These are phyloP conservation scores for Drosophila bifasciata DNA, from an alignment of 1,140 invertebrate genomes.

Conservation along the genomic window DNA sequence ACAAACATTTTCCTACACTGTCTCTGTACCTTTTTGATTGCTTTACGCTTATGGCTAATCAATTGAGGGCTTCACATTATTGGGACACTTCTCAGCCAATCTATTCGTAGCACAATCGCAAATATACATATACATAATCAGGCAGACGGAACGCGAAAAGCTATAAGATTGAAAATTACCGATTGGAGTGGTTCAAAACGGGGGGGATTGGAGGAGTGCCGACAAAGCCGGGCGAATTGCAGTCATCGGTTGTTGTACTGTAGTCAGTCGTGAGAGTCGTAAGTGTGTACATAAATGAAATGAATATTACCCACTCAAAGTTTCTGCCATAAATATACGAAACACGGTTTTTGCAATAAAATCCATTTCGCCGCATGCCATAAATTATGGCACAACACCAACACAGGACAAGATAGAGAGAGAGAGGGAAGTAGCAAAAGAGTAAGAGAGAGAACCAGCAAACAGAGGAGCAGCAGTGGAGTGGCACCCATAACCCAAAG, in stretches of 20 bases:
- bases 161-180: constrained; percentile 44
- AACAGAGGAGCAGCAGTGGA: neutral
- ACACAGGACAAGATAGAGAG: constrained; percentile 5
- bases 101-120: constrained; percentile 11
- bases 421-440: neutral
- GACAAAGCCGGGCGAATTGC: constrained; percentile 6
- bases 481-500: neutral
- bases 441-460: constrained; percentile 16
- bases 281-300: constrained; percentile 76
- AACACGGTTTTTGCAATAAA: constrained; percentile 83
- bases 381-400: constrained; percentile 71
- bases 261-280: constrained; percentile 22
- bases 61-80: constrained; percentile 8
- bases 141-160: constrained; percentile 13
- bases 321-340: constrained; percentile 75
- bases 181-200: constrained; percentile 51
- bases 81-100: neutral
- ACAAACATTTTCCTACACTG: too few relatives aligned
- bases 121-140: constrained; percentile 43
- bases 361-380: constrained; percentile 81
- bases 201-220: constrained; percentile 9
- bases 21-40: neutral
- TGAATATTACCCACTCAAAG: constrained; percentile 79
- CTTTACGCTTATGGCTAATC: constrained; percentile 24
- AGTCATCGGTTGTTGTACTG: neutral